Percentiles rank a stretch among this genome's conserved stretches.
Conservation (phyloP, 2,888 invertebrate genomes). For the Megastigmus dorsalis region DNA sequence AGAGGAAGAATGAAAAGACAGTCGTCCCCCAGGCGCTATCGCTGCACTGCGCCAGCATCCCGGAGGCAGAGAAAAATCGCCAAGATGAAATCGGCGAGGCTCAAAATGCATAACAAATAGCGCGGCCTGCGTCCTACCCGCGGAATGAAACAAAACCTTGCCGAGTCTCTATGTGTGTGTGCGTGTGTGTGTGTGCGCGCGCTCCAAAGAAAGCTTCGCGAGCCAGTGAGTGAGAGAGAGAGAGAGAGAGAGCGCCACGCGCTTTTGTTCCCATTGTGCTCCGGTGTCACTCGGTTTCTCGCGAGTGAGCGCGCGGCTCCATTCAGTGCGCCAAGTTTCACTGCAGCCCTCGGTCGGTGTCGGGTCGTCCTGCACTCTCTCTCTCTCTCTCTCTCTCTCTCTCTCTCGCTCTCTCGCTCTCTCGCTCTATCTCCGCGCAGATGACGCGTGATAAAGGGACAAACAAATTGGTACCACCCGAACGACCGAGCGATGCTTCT, state of each 20-base stretch:
- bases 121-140: conserved; percentile 60
- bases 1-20: too few relatives aligned
- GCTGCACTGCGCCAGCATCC: too few relatives aligned
- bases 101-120: conserved; percentile 73
- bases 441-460: conserved; percentile 72
- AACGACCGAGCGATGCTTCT: conserved; percentile 68
- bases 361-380: conserved; percentile 67
- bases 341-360: conserved; percentile 66
- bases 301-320: too few relatives aligned
- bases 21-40: conserved; percentile 5
- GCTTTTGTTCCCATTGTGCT: conserved; percentile 72
- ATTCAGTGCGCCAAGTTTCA: conserved; percentile 62
- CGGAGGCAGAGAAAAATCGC: conserved; percentile 64
- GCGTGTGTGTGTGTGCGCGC: too few relatives aligned
- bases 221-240: too few relatives aligned
- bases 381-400: too few relatives aligned
- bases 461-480: conserved; percentile 74
- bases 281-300: conserved; percentile 73
- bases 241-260: too few relatives aligned
- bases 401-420: too few relatives aligned
- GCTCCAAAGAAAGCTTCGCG: conserved; percentile 40
- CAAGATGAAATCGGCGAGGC: conserved; percentile 71
- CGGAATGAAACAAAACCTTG: conserved; percentile 72
- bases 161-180: too few relatives aligned
- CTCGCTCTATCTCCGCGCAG: conserved; percentile 58